Conservation (phyloP, 2,888 invertebrate species). For the Dugesia japonica region DNA sequence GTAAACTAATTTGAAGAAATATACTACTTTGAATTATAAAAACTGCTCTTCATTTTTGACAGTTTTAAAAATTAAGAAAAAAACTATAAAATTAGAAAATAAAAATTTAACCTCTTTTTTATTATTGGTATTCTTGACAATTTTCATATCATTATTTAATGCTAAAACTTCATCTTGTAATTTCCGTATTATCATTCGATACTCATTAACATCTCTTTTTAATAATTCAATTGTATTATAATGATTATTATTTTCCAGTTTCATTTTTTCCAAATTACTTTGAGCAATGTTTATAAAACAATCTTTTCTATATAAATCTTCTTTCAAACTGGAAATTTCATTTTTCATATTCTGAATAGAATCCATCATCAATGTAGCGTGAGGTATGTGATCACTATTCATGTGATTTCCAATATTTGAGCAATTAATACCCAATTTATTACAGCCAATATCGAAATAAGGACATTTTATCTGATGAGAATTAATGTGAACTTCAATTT, state of each 20-base stretch:
- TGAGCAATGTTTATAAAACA: background rate
- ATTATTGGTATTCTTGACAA: background rate
- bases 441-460: background rate
- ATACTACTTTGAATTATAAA: no score
- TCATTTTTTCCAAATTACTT: no score
- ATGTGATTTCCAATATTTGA: background rate
- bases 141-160: background rate
- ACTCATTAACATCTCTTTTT: background rate
- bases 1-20: no score
- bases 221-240: background rate
- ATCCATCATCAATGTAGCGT: background rate
- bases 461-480: background rate
- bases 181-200: background rate
- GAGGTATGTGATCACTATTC: background rate
- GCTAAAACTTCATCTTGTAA: background rate
- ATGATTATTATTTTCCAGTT: no score
- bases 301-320: background rate
- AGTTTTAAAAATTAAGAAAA: no score
- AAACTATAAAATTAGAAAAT: no score
- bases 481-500: background rate
- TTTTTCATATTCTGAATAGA: conserved; percentile 5
- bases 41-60: no score
- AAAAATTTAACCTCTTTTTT: conserved; percentile 7
- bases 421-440: background rate
- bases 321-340: background rate